Evolutionary conservation across 2,113 vertebrate genomes (phyloP), one percentile per base, ranked within the genome.

Genomic region (Labeo rohita): DNA sequence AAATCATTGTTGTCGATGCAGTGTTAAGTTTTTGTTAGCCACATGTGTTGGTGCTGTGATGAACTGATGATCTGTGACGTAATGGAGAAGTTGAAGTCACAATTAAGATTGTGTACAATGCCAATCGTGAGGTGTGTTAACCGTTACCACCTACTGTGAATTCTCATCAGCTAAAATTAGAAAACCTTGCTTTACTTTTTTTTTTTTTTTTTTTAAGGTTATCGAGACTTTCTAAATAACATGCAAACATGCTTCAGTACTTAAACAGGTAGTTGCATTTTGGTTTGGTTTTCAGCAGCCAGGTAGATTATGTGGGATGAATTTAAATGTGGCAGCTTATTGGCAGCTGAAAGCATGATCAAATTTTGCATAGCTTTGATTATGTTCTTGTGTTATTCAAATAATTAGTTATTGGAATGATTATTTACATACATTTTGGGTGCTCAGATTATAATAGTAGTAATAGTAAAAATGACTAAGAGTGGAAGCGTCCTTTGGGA

Each of bases 11-110:
- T 18, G 28, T 34, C 16, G 10, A 66, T 10, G 23, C 49, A 39
- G 10, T 70, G 80, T 70, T 68, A 72, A 2, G 23, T n/a, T 34
- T 80, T 66, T 36, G 12, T 70, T 70, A 34, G 43, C 21, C 15
- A 36, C 63, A 82, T 82, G 43, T 7, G n/a, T 80, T 80, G 18
- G 11, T 80, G 39, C 80, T 72, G 23, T 68, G 23, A 72, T 43
- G 12, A 15, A 72, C 50, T 11, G 21, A 56, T 65, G 36, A 59
- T 13, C 5, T 39, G 52, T 59, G 18, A 61, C 0, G 50, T 78
- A 36, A 56, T 78, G 13, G 50, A 56, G 50, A 56, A 12, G 28
- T 56, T 43, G 21, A 61, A 61, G 34, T 39, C 16, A n/a, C 36
- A 79, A n/a, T 59, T 61, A 45, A 15, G 10, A 18, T 1, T 45